Percentiles rank a stretch among this genome's conserved stretches.
Evolutionary conservation across 2,797 vertebrate genomes (phyloP).

Genomic region (Hydrolagus colliei): DNA sequence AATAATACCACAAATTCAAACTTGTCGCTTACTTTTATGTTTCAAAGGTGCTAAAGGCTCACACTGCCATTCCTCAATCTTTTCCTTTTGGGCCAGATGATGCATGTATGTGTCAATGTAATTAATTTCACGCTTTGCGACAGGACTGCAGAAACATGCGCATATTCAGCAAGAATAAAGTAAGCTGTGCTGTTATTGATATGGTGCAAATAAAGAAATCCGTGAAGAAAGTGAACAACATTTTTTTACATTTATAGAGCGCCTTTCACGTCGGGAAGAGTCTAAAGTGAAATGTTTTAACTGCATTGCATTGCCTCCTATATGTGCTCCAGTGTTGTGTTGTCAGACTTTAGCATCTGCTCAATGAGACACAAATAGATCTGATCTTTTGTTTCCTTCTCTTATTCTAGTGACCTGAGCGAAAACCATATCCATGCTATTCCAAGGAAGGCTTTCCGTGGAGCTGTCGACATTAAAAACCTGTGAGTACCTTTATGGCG

Average conservation of each 20-base stretch:
- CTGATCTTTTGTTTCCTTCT: constrained; percentile 32
- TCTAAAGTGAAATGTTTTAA: no score
- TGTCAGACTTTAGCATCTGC: no score
- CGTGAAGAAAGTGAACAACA: not conserved
- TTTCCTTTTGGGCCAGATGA: not conserved
- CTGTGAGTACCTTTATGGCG: constrained; percentile 69
- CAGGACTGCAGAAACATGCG: not conserved
- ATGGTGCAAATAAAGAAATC: not conserved
- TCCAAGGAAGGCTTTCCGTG: constrained; percentile 92
- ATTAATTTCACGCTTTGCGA: not conserved
- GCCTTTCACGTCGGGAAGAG: no score
- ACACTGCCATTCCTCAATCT: not conserved
- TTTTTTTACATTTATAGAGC: no score
- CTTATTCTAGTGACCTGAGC: constrained; percentile 77
- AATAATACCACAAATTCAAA: not conserved
- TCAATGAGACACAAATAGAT: not conserved
- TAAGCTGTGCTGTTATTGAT: not conserved
- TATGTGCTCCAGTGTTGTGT: no score
- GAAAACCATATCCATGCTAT: constrained; percentile 97
- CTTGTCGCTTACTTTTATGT: not conserved
- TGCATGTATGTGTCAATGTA: no score
- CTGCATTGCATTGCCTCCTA: not conserved
- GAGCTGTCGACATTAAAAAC: constrained; percentile 95
- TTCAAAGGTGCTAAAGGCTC: not conserved
- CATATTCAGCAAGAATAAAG: not conserved